Base-by-base conservation (phyloP, 1,140 invertebrate species). In the Panulirus ornatus region DNA sequence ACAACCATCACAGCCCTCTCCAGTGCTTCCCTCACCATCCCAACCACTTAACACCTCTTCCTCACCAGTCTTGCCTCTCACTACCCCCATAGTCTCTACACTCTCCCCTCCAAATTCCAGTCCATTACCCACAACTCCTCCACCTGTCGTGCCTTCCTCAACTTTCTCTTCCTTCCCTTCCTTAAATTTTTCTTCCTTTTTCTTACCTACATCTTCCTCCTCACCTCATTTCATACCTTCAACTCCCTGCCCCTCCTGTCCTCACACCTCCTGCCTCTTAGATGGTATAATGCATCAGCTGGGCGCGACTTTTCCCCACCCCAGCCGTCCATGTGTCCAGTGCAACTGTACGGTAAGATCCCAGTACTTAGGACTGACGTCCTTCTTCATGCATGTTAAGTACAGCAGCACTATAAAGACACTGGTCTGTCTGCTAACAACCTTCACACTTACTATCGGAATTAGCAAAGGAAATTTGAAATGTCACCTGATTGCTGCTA, bases 261-360 rank as follows among this genome's bases (percentile, higher is more conserved):
- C 11, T 0, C 36, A 19, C 14, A 34, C 71, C 1, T 75, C 71
- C 22, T 75, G 71, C 14, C 22, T 36, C 0, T 8, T 75, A 8
- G 71, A 75, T 22, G 71, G 71, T 2, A 40, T 34, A 19, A 16
- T n/a, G 14, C 40, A 75, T 14, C 19, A 38, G 0, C 36, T 75
- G 2, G 71, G 42, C 5, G 71, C 9, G 42, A 40, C 71, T 19
- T 75, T 75, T 34, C 36, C 22, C 5, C 71, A 75, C 1, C 71
- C 71, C 14, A 38, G 5, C 1, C 36, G 40, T 34, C 34, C 71
- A 0, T 75, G 71, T 42, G 1, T 40, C 14, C 71, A 75, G 71
- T 75, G 71, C 36, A 34, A 30, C 22, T 75, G 71, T 75, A 40
- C 42, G 71, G 71, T 75, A 75, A 75, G 71, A 8, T n/a, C n/a